Percentiles rank a stretch among this genome's conserved stretches.
phyloP scores from a whole-genome alignment of 2,113 vertebrate species.

The Coturnix japonica region DNA sequence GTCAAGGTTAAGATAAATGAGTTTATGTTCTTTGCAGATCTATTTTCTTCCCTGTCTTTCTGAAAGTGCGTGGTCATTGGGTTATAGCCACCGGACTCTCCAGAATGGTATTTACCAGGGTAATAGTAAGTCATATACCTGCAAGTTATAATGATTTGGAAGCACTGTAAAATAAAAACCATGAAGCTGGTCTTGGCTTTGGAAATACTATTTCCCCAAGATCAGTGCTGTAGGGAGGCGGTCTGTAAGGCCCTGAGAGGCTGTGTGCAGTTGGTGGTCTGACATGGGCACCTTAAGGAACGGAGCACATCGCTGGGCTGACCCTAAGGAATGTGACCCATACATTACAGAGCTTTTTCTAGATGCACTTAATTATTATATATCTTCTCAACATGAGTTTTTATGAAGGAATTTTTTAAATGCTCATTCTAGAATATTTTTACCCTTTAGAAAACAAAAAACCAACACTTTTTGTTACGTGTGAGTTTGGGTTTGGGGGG shows the following conservation, averaged over 20 bases:
- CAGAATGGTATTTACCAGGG: not conserved
- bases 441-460: not conserved
- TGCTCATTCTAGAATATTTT: conserved; percentile 7
- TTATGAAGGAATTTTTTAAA: not conserved
- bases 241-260: not conserved
- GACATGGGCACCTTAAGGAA: not conserved
- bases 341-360: not conserved
- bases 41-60: not conserved
- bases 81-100: not conserved
- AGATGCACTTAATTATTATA: not conserved
- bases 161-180: not conserved
- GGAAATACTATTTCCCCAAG: not conserved
- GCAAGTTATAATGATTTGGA: not conserved
- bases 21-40: not conserved
- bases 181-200: not conserved
- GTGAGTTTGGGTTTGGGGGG: not conserved
- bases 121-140: not conserved
- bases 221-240: not conserved
- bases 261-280: not conserved
- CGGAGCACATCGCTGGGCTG: not conserved
- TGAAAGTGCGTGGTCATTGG: not conserved
- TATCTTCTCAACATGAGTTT: not conserved
- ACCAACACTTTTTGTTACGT: not conserved
- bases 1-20: not conserved
- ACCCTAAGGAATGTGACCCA: not conserved